Evolutionary conservation across 2,888 invertebrate species (phyloP), one percentile per base, ranked within the genome.

Genomic region (Resseliella maxima): DNA sequence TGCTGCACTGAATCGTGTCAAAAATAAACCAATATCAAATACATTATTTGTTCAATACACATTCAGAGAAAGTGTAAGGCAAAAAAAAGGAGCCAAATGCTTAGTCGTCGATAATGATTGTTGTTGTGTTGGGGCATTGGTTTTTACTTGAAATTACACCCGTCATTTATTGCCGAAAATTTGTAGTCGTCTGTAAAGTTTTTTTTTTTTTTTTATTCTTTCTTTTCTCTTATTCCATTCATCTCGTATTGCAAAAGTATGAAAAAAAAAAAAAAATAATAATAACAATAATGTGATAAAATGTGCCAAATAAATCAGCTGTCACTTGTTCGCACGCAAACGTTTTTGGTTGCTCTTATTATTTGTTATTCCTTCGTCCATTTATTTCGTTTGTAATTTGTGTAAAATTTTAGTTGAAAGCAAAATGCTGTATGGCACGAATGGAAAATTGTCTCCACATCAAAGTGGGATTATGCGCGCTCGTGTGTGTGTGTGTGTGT

Each of bases 281-380:
- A n/a, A n/a, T n/a, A 59, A 50, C 15, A 59, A 59, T 59, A n/a
- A n/a, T 59, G 31, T 72, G 72, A 72, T 72, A 72, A 72, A 72
- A 72, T 72, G 72, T 72, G 72, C 31, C 31, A 72, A 72, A 72
- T 72, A 72, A 72, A 72, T 72, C 72, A 72, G 72, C 72, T 72
- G 72, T 72, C 72, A 72, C 31, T 72, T 72, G 72, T 72, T 72
- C 72, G 72, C 72, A 72, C 72, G 72, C 72, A 72, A 72, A 72
- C 72, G 31, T 72, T 72, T 18, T 18, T 72, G 72, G 27, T 72
- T 72, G 15, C 35, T 72, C 27, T 27, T 3, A 18, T 50, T 50
- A 18, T 35, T 31, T 72, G 10, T 31, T 72, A 31, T 31, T 0
- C 15, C 8, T 2, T 72, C 31, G 3, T 59, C 31, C 1, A 15